phyloP scores from a whole-genome alignment of 2,113 vertebrate species.

The Podarcis cretensis region DNA sequence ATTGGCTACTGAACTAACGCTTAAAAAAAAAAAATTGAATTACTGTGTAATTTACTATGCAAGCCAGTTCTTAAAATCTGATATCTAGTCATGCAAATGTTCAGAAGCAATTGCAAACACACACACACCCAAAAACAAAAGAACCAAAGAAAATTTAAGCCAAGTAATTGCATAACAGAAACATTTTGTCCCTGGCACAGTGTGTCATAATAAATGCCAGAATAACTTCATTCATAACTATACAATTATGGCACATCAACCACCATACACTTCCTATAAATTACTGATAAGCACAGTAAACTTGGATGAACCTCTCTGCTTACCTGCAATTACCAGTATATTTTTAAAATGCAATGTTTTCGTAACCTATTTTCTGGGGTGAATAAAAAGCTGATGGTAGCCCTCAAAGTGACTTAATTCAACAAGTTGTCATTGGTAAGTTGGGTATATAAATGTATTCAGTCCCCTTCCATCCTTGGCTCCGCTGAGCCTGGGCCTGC shows the following conservation, averaged over 20 bases:
- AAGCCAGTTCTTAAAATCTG: constrained; percentile 2
- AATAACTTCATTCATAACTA: neutral
- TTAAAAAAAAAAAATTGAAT: neutral
- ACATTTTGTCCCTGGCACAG: neutral
- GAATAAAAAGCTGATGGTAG: neutral
- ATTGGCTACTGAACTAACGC: neutral
- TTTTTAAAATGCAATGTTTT: neutral
- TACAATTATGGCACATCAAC: neutral
- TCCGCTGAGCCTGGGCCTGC: too few relatives aligned
- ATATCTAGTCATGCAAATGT: neutral
- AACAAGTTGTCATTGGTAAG: neutral
- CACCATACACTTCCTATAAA: neutral
- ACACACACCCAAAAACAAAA: too few relatives aligned
- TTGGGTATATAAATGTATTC: neutral
- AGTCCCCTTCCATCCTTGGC: neutral
- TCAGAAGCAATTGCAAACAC: too few relatives aligned
- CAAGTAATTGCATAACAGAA: constrained; percentile 7
- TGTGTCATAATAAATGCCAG: rapidly evolving
- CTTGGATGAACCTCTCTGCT: neutral
- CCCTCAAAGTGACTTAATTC: neutral
- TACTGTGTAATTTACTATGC: neutral
- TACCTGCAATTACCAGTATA: neutral
- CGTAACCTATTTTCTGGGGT: neutral
- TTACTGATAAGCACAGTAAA: neutral
- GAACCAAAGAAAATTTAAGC: rapidly evolving